Percentiles rank a stretch among this genome's conserved stretches.
These are phyloP conservation scores for Myripristis jacobus DNA, from an alignment of 2,797 vertebrate genomes.

Conservation along the genomic window DNA sequence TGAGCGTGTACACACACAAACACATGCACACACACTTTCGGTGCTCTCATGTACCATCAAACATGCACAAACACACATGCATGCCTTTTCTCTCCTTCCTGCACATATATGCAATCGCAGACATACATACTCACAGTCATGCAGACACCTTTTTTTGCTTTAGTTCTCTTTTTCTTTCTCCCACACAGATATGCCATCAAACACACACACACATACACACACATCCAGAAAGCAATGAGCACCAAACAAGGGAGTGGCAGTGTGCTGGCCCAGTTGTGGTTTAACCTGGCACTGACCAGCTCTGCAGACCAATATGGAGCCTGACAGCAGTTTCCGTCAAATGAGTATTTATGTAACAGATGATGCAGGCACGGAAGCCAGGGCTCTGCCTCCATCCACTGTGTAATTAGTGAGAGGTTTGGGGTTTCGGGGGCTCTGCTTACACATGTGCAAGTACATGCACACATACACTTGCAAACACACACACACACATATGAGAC, in stretches of 20 bases:
- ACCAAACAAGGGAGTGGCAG: slow-evolving; percentile 64
- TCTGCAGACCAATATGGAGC: slow-evolving; percentile 51
- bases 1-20: background rate
- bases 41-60: too few species aligned
- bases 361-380: slow-evolving; percentile 52
- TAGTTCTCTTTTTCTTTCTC: background rate
- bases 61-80: background rate
- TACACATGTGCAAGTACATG: slow-evolving; percentile 24
- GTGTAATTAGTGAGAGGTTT: slow-evolving; percentile 62
- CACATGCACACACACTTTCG: slow-evolving; percentile 4
- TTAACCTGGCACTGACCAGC: slow-evolving; percentile 62
- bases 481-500: slow-evolving; percentile 1
- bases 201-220: background rate
- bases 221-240: slow-evolving; percentile 23
- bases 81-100: background rate
- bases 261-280: slow-evolving; percentile 40
- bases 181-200: slow-evolving; percentile 1
- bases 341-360: slow-evolving; percentile 71
- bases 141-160: background rate
- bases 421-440: slow-evolving; percentile 21
- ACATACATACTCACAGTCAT: background rate
- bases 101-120: background rate
- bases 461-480: slow-evolving; percentile 1
- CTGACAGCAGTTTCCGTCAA: slow-evolving; percentile 69
- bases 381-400: slow-evolving; percentile 47